Base-by-base conservation (phyloP, 2,113 vertebrate genomes). In the Okapia johnstoni region DNA sequence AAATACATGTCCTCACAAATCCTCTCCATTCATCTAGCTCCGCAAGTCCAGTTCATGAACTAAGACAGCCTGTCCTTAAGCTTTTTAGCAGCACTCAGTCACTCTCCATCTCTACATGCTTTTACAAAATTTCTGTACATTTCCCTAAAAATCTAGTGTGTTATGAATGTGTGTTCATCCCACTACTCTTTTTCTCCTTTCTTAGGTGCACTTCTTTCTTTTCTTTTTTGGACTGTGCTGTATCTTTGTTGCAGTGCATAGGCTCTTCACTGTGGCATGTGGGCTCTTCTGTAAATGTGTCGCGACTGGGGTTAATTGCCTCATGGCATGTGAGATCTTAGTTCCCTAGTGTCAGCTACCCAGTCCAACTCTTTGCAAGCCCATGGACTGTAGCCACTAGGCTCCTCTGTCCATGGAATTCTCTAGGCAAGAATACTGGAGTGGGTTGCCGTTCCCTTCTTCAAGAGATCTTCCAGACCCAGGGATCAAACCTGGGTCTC, bases 21-120 rank as follows among this genome's bases (percentile, higher is more conserved):
- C 11, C 30, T 89, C 7, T 94, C 33, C 14, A 26, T 88, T 66
- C 28, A 26, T 70, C 7, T 30, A 73, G 23, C 23, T 52, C 40
- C 90, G 11, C 3, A 85, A 61, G 70, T 23, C 4, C 3, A 50
- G 46, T 91, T 63, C 23, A 40, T 26, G 7, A 60, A n/a, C 19
- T 16, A 55, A 79, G 12, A 61, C 8, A 87, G 40, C 12, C n/a
- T 90, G 1, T 50, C 33, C 36, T 84, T 55, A 12, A 33, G 70
- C 9, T n/a, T 17, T 52, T 57, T 48, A 12, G 2, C 17, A 50
- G 8, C 13, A 58, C 0, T n/a, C 21, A 30, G 0, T 52, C n/a
- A 83, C 25, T 36, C 8, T 1, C 2, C 14, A 33, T 50, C 48
- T 60, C 14, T 80, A 52, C 9, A 48, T 48, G 5, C 1, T 26